Evolutionary conservation across 1,140 invertebrate species (phyloP), one percentile per base, ranked within the genome.

Genomic region (Heliothis virescens): DNA sequence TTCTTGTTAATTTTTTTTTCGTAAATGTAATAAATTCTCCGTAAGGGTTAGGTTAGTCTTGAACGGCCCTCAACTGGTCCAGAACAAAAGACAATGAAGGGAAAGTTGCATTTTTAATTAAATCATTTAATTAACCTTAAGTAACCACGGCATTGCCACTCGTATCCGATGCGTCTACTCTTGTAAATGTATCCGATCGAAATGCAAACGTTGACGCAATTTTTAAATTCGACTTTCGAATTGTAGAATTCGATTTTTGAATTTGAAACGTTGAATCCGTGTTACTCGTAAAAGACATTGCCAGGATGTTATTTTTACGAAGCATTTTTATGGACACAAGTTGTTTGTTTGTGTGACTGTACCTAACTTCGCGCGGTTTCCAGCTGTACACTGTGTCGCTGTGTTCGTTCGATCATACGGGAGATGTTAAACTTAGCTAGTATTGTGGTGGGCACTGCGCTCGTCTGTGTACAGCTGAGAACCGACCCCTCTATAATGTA

Each of bases 11-110:
- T 93, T 93, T 93, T 92, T 79, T 92, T 93, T 92, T 93, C 88
- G 87, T 93, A 94, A 90, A 88, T 88, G 83, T 92, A 92, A 89
- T 93, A 91, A 92, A 91, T 87, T 92, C 82, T 89, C 86, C 88
- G 85, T 93, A 94, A 92, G 92, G 85, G 82, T 89, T 93, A 94
- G 92, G 86, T 92, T 94, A 92, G 89, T 91, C 86, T 91, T 90
- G 87, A 92, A 89, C 86, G 88, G 90, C 91, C 89, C 86, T 91
- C 90, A 86, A 91, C 86, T 89, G 89, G 85, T 89, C 90, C 87
- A 91, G 90, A 94, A 93, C 89, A 93, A 94, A 94, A 94, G 91
- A 93, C 92, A 93, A 90, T 92, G 93, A 92, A 91, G 86, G 90
- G 89, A 90, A 77, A 88, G 85, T 89, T 93, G 92, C 91, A 93